Base-by-base conservation (phyloP, 2,888 invertebrate genomes). In the Zelleria hepariella region DNA sequence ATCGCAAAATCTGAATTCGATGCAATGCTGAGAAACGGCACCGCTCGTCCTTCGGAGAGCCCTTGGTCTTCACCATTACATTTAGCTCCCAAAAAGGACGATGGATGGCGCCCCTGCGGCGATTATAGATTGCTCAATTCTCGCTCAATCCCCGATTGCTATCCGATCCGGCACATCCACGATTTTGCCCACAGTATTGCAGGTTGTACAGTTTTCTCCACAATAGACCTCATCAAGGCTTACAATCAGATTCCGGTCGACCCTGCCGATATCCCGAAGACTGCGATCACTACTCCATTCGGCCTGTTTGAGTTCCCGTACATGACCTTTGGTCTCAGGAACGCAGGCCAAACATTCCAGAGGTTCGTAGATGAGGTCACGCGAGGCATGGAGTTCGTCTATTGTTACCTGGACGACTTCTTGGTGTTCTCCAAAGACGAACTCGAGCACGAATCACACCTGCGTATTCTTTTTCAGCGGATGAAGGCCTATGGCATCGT, bases 271-370 rank as follows among this genome's bases (percentile, higher is more conserved):
- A 66, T 78, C 7, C 61, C 26, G 0, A 73, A 75, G 62, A 73
- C 73, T 1, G 74, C 70, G 0, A 66, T 70, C 3, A 67, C 60
- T 2, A 71, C 71, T 5, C 68, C 72, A 0, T 71, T 71, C 59
- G 68, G 69, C 2, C 59, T 74, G 69, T 72, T n/a, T n/a, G n/a
- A n/a, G n/a, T n/a, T n/a, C n/a, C n/a, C n/a, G n/a, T n/a, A n/a
- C n/a, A n/a, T n/a, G 71, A 62, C 64, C 0, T 80, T 78, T 27
- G 77, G 78, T 2, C 65, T 81, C 0, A 58, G 74, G 0, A 80
- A 82, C 58, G 76, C 78, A 0, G 74, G 70, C 0, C 75, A 79
- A 59, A 74, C 75, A 0, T 69, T 80, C 61, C 76, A 78, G 58
- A 65, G 72, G 1, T 75, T 75, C 47, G 71, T 79, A 20, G 68